These are phyloP conservation scores for Diabrotica virgifera DNA, from an alignment of 1,140 invertebrate genomes.

Conservation along the genomic window DNA sequence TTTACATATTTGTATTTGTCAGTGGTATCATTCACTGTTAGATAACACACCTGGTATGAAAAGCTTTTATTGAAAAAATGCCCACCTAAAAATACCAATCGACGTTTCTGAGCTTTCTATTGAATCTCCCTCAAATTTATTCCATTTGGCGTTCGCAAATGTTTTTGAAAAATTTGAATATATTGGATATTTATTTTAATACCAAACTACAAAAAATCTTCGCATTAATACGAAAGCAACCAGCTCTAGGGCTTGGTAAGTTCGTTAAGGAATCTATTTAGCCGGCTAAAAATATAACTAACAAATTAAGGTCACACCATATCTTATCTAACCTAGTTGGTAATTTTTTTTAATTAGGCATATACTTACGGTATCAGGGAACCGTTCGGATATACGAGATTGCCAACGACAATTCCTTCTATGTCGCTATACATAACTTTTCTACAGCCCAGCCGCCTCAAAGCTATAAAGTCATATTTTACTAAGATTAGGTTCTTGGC, in stretches of 20 bases:
- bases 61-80: no score
- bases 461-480: slow-evolving; percentile 82
- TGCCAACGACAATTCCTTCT: slow-evolving; percentile 69
- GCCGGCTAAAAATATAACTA: neutral
- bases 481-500: slow-evolving; percentile 67
- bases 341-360: neutral
- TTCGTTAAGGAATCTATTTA: neutral
- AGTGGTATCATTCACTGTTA: no score
- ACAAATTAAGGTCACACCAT: neutral
- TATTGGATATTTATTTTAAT: no score
- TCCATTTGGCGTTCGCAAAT: no score
- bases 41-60: no score
- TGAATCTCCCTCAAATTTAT: no score
- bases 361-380: slow-evolving; percentile 78
- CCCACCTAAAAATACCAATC: no score
- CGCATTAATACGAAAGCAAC: neutral
- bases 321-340: neutral
- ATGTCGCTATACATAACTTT: slow-evolving; percentile 64
- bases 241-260: neutral
- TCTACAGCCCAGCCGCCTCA: slow-evolving; percentile 66
- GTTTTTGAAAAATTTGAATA: no score
- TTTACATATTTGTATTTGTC: no score
- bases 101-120: no score
- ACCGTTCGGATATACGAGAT: slow-evolving; percentile 72
- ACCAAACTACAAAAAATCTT: no score